phyloP scores from a whole-genome alignment of 2,888 invertebrate species.

The Habrosyne pyritoides region DNA sequence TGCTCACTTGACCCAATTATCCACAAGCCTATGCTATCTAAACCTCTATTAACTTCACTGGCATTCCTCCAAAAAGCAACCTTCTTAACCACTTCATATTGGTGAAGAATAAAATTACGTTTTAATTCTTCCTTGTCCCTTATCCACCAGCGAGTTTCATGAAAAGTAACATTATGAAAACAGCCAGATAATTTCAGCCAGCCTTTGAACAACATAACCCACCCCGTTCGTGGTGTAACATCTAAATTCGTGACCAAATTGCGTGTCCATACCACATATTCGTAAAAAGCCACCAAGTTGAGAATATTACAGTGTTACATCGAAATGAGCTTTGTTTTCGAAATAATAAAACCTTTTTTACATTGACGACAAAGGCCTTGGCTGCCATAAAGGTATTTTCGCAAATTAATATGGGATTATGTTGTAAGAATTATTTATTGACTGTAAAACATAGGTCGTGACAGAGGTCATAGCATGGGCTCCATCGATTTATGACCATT shows the following conservation, averaged over 20 bases:
- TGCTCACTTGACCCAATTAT: too few relatives aligned
- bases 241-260: constrained; percentile 46
- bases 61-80: too few relatives aligned
- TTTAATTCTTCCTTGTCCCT: too few relatives aligned
- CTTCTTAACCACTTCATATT: too few relatives aligned
- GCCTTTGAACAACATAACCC: not conserved
- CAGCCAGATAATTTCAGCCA: not conserved
- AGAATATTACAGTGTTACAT: constrained; percentile 10
- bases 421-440: constrained; percentile 21
- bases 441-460: not conserved
- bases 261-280: constrained; percentile 44
- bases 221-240: constrained; percentile 12
- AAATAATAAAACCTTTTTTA: constrained; percentile 22
- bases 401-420: constrained; percentile 40
- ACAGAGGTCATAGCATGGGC: not conserved
- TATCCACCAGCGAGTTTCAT: not conserved
- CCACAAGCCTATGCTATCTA: too few relatives aligned
- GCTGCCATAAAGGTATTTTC: constrained; percentile 28
- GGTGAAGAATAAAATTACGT: too few relatives aligned
- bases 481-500: too few relatives aligned
- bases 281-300: constrained; percentile 26
- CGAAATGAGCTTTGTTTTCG: constrained; percentile 26
- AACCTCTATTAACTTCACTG: too few relatives aligned
- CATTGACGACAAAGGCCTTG: constrained; percentile 8
- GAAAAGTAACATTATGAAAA: not conserved